Base-by-base conservation (phyloP, 2,113 vertebrate species). In the Galbula dea region DNA sequence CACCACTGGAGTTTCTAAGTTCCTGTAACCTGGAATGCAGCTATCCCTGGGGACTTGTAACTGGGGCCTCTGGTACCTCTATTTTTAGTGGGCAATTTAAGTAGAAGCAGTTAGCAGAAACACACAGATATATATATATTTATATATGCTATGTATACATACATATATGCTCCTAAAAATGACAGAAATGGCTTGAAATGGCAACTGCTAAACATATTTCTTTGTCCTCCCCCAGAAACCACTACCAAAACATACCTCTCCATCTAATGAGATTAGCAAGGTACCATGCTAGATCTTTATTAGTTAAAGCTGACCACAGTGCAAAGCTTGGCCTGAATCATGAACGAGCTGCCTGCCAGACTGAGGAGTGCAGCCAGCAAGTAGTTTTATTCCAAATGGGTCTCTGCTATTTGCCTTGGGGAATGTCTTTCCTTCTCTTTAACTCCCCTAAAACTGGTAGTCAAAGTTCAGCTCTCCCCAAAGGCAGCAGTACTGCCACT, bases 271-370 rank as follows among this genome's bases (percentile, higher is more conserved):
- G 89, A 88, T 95, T 68, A 91, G 79, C 90, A 88, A 95, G 85
- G 79, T 89, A 54, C 91, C 85, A 57, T 19, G 72, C 67, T 71
- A 54, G 85, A 67, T 63, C 89, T 93, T 95, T 88, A 75, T 93
- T 81, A 95, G 85, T 83, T 93, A 91, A 91, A 93, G 91, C 89
- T 95, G 93, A 90, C 91, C 93, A 52, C 3, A 27, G 85, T 90
- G 85, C 89, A 89, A 87, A 89, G 67, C 79, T 91, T 81, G 84
- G 79, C 91, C 73, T 17, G 82, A 75, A 67, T 49, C 2, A 1
- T 6, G 61, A 65, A 72, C 12, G 84, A 96, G 91, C 55, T 58
- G 45, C 37, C 36, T 88, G 89, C 93, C 87, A 75, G 89, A 39
- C 67, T 11, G 45, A 91, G 83, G 86, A 91, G 67, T 12, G 75